These are phyloP conservation scores for Anas platyrhynchos DNA, from an alignment of 2,113 vertebrate genomes.

Conservation along the genomic window DNA sequence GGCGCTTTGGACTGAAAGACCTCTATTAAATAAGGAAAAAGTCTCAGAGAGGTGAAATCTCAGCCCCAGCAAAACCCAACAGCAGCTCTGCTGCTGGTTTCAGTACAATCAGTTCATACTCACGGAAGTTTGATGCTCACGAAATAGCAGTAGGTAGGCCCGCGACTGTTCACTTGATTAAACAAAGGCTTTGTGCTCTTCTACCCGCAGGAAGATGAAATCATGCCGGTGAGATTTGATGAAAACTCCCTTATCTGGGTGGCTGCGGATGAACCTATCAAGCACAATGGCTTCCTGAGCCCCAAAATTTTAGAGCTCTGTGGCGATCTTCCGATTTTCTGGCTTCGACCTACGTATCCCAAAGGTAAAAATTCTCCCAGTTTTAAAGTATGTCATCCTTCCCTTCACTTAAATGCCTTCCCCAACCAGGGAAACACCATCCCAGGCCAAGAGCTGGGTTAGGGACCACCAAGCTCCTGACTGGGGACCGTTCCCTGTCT, in stretches of 20 bases:
- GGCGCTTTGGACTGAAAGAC: not conserved
- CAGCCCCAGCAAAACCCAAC: not conserved
- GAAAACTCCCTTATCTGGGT: conserved; percentile 91
- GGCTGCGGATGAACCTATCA: conserved; percentile 86
- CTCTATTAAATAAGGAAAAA: not conserved
- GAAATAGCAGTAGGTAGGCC: conserved; percentile 25
- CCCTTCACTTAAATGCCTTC: not conserved
- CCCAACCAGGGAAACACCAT: not conserved
- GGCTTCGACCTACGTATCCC: conserved; percentile 86
- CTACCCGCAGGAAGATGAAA: conserved; percentile 86
- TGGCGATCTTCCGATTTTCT: conserved; percentile 88
- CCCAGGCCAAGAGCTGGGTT: not conserved
- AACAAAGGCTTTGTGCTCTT: conserved; percentile 54
- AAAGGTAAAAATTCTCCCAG: conserved; percentile 82
- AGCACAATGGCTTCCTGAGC: conserved; percentile 89
- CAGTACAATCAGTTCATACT: not conserved
- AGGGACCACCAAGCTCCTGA: not conserved
- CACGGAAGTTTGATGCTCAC: not conserved
- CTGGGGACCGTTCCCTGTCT: not conserved
- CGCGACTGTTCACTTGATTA: conserved; percentile 24
- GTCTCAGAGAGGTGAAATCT: not conserved
- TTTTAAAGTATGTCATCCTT: not conserved
- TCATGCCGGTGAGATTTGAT: conserved; percentile 91
- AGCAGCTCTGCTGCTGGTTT: not conserved
- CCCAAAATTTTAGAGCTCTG: conserved; percentile 90